Evolutionary conservation across 1,140 invertebrate species (phyloP).

Genomic region (Ceratitis capitata): DNA sequence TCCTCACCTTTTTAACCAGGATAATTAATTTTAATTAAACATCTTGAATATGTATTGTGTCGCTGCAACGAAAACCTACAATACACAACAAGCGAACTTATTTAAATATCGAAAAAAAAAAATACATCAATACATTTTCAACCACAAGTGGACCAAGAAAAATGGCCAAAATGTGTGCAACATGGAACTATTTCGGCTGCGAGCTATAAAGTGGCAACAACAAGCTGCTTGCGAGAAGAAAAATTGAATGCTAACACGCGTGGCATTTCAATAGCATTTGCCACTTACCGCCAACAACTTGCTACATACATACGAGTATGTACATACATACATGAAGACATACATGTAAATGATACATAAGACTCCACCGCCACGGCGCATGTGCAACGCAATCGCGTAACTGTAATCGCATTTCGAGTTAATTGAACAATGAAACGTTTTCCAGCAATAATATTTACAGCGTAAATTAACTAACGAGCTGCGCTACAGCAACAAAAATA

Average conservation of each 20-base stretch:
- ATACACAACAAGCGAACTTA: not conserved
- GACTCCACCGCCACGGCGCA: not conserved
- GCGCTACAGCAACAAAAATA: conserved; percentile 28
- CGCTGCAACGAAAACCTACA: not conserved
- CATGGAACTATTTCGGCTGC: not conserved
- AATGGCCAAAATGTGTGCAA: conserved; percentile 35
- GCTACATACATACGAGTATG: not conserved
- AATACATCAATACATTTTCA: too few species aligned
- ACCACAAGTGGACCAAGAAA: conserved; percentile 13
- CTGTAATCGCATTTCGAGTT: conserved; percentile 45
- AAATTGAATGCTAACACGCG: conserved; percentile 36
- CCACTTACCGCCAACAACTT: conserved; percentile 29
- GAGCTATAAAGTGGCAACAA: not conserved
- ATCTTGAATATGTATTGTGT: not conserved
- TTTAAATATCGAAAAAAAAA: not conserved
- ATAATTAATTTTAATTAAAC: conserved; percentile 32
- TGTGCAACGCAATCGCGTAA: conserved; percentile 3
- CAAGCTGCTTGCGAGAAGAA: not conserved
- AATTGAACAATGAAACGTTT: conserved; percentile 61
- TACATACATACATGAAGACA: not conserved
- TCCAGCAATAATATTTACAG: conserved; percentile 62
- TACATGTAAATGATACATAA: not conserved
- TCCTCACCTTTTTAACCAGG: not conserved
- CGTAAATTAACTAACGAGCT: conserved; percentile 62
- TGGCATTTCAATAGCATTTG: not conserved